Evolutionary conservation across 2,888 invertebrate genomes (phyloP), one percentile per base, ranked within the genome.

Genomic region (Embidobia sp.): DNA sequence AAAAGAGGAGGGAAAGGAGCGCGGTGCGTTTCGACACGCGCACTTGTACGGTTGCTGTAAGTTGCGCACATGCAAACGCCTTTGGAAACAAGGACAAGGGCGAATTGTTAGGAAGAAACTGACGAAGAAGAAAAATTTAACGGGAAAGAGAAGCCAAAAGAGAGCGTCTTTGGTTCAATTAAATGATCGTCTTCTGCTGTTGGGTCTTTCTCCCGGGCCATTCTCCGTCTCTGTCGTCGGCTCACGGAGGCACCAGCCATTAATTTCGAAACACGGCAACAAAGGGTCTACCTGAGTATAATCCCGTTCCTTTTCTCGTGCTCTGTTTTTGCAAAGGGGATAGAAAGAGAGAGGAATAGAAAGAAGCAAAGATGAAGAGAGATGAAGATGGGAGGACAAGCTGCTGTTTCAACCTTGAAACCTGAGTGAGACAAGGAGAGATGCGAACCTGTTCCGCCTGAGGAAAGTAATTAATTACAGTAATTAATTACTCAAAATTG

Each of bases 181-280:
- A 85, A 85, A 84, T 80, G 83, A 84, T 84, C 81, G 83, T 85
- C 82, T 84, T 83, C 80, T 81, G 79, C 81, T n/a, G n/a, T 82
- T 72, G 77, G 27, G 2, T 59, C 79, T 77, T 76, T 77, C 11
- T n/a, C n/a, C n/a, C n/a, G n/a, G n/a, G n/a, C n/a, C n/a, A n/a
- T n/a, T 48, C 18, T 37, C 15, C 46, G 79, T 72, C 73, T 77
- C 78, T n/a, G n/a, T n/a, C n/a, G n/a, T n/a, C n/a, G n/a, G 66
- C 40, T 64, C 19, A 79, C 66, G 67, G 80, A 81, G 81, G 83
- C 82, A 82, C 80, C 81, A 81, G 82, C 84, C 86, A 87, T 87
- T 86, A 87, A 87, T 87, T 87, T 85, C 82, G 84, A 85, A 86
- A 86, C 85, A 85, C 83, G 84, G 83, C 85, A 87, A 87, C 87